A percentile compares a stretch with the other conserved stretches of the same genome.
phyloP scores from a whole-genome alignment of 2,888 invertebrate species.

The Athalia cordata region DNA sequence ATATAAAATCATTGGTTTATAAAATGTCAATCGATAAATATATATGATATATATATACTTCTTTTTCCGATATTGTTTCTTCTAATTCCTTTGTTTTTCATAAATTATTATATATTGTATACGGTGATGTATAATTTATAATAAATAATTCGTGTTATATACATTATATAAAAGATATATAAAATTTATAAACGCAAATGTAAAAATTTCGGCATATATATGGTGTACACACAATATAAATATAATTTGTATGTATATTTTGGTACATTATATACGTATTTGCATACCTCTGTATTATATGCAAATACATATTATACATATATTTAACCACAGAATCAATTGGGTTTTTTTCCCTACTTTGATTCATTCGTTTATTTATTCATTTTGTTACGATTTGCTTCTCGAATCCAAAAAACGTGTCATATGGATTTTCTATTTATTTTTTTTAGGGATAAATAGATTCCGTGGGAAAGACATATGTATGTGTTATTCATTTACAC shows the following conservation, averaged over 20 bases:
- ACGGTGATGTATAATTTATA: slow-evolving; percentile 62
- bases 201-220: slow-evolving; percentile 69
- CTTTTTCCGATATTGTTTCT: not conserved
- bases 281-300: not conserved
- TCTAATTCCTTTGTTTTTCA: slow-evolving; percentile 49
- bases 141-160: slow-evolving; percentile 66
- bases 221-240: slow-evolving; percentile 64
- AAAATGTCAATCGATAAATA: slow-evolving; percentile 51
- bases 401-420: too few relatives aligned
- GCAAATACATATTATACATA: slow-evolving; percentile 2
- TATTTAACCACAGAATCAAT: not conserved
- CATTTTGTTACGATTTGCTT: too few relatives aligned
- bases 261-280: not conserved
- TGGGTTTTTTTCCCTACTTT: not conserved
- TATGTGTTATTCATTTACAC: not conserved
- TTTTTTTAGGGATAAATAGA: too few relatives aligned
- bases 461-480: too few relatives aligned
- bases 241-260: slow-evolving; percentile 1
- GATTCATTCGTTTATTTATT: not conserved
- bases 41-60: slow-evolving; percentile 31
- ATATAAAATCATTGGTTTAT: slow-evolving; percentile 45
- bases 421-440: too few relatives aligned
- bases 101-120: too few relatives aligned
- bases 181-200: slow-evolving; percentile 63
- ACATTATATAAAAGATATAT: slow-evolving; percentile 62